phyloP scores from a whole-genome alignment of 1,140 invertebrate genomes.

The Musca domestica region DNA sequence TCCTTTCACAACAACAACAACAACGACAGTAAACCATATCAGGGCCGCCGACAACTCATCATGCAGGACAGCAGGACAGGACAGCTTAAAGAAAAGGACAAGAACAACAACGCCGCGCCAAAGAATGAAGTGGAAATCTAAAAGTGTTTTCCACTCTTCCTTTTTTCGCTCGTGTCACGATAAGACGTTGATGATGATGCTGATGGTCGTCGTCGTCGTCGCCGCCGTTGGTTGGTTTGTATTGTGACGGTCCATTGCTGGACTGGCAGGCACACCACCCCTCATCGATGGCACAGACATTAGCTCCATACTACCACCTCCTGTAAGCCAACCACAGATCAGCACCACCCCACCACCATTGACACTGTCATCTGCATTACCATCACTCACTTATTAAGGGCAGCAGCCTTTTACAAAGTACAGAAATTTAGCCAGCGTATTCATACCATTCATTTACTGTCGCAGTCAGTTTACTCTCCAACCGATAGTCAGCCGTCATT shows the following conservation, averaged over 20 bases:
- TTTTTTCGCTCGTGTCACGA: too few relatives aligned
- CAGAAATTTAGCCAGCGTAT: too few relatives aligned
- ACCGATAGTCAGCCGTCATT: too few relatives aligned
- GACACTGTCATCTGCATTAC: background rate
- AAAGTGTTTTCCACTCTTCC: background rate
- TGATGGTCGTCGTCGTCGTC: too few relatives aligned
- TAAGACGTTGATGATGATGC: too few relatives aligned
- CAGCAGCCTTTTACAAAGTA: background rate
- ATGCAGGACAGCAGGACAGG: background rate
- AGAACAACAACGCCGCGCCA: background rate
- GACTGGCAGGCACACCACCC: background rate
- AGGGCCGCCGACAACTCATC: too few relatives aligned
- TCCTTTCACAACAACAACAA: background rate
- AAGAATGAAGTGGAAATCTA: conserved; percentile 9
- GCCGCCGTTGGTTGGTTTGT: too few relatives aligned
- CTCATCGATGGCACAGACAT: too few relatives aligned
- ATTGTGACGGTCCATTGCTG: background rate
- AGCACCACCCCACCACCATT: background rate
- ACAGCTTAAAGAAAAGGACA: background rate
- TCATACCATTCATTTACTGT: too few relatives aligned
- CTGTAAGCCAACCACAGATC: too few relatives aligned
- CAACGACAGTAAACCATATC: background rate
- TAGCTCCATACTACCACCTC: too few relatives aligned
- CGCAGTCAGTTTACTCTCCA: too few relatives aligned
- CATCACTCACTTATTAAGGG: background rate